A percentile compares a stretch with the other conserved stretches of the same genome.
These are phyloP conservation scores for Stegastes partitus DNA, from an alignment of 2,113 vertebrate species.

Conservation along the genomic window DNA sequence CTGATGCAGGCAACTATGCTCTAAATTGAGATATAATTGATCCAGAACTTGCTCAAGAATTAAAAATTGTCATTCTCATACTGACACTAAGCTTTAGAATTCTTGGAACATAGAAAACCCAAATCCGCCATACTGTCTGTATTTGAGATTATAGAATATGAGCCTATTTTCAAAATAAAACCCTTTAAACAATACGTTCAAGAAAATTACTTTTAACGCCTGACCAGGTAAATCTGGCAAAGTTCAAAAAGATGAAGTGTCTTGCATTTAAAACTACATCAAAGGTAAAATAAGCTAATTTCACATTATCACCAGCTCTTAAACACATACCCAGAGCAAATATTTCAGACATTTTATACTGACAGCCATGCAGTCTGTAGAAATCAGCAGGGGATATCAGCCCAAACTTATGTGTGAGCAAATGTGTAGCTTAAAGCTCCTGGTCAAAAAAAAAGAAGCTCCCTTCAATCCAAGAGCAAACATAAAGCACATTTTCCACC, in stretches of 20 bases:
- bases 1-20: not conserved
- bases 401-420: slow-evolving; percentile 1
- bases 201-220: too few relatives aligned
- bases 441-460: slow-evolving; percentile 14
- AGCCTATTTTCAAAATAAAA: too few relatives aligned
- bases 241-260: not conserved
- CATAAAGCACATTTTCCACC: slow-evolving; percentile 2
- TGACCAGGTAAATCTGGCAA: too few relatives aligned
- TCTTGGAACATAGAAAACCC: too few relatives aligned
- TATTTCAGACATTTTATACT: slow-evolving; percentile 1
- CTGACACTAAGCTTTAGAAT: not conserved
- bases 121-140: too few relatives aligned
- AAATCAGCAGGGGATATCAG: slow-evolving; percentile 19
- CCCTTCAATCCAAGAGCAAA: slow-evolving; percentile 6
- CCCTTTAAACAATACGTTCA: too few relatives aligned
- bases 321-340: slow-evolving; percentile 22
- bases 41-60: too few relatives aligned
- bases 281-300: not conserved
- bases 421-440: slow-evolving; percentile 29
- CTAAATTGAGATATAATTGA: not conserved
- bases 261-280: not conserved
- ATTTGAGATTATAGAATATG: too few relatives aligned
- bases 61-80: too few relatives aligned
- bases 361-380: not conserved
- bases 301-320: not conserved